Percentiles rank a stretch among this genome's conserved stretches.
Evolutionary conservation across 2,888 invertebrate genomes (phyloP).

Genomic region (Cheilosia vernalis): DNA sequence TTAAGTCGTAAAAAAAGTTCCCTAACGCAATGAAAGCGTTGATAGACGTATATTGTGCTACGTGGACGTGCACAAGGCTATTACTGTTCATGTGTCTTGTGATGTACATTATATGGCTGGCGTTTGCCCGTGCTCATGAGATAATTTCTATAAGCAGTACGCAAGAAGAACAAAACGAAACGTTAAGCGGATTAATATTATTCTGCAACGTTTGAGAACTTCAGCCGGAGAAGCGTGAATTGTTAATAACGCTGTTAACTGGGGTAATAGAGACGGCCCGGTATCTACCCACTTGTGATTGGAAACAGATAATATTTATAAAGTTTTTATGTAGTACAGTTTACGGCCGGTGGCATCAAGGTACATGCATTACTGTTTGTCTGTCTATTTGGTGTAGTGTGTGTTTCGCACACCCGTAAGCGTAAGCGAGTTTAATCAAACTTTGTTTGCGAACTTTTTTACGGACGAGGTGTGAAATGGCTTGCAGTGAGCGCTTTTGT

Average conservation of each 20-base stretch:
- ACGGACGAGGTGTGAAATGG: constrained; percentile 21
- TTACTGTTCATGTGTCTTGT: constrained; percentile 5
- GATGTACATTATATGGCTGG: constrained; percentile 3
- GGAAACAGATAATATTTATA: constrained; percentile 44
- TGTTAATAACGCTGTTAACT: constrained; percentile 3
- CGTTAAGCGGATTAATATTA: constrained; percentile 37
- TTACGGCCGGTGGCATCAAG: not conserved
- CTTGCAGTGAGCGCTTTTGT: not conserved
- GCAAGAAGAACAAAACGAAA: not conserved
- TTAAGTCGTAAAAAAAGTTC: constrained; percentile 54
- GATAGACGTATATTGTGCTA: constrained; percentile 41
- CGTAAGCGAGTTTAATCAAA: constrained; percentile 18
- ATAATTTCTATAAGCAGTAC: constrained; percentile 36
- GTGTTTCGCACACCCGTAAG: not conserved
- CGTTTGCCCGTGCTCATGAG: constrained; percentile 7
- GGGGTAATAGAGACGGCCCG: constrained; percentile 3
- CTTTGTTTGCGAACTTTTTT: constrained; percentile 11
- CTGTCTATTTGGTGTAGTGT: not conserved
- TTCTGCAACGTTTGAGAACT: constrained; percentile 41
- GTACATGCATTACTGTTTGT: not conserved
- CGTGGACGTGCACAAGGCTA: constrained; percentile 33
- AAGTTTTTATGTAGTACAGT: not conserved
- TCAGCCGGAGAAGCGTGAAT: constrained; percentile 19
- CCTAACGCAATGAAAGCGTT: constrained; percentile 47
- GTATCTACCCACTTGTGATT: constrained; percentile 7